Conservation (phyloP, 2,888 invertebrate species). For the Drosophila acutilabella region DNA sequence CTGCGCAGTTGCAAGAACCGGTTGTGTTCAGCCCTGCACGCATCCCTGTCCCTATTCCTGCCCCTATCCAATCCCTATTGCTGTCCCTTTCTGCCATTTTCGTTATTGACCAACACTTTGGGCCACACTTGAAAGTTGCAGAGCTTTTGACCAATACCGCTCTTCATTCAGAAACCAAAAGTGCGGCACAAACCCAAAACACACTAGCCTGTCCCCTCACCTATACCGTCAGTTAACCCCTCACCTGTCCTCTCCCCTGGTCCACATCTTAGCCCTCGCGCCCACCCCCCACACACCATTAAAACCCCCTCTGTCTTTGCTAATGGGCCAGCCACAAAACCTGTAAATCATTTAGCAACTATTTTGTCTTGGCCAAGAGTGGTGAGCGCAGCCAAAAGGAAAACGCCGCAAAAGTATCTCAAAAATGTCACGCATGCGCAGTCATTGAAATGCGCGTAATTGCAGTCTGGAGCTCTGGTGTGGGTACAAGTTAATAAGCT, state of each 20-base stretch:
- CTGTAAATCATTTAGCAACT: slow-evolving; percentile 74
- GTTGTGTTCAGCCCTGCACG: slow-evolving; percentile 24
- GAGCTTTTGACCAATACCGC: slow-evolving; percentile 4
- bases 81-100: slow-evolving; percentile 34
- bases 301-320: not conserved
- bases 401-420: slow-evolving; percentile 65
- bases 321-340: slow-evolving; percentile 44
- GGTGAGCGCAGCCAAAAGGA: slow-evolving; percentile 52
- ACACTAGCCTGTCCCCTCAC: not conserved
- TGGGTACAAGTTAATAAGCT: slow-evolving; percentile 34
- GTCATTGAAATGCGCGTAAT: slow-evolving; percentile 32
- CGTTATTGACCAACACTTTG: slow-evolving; percentile 55
- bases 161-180: slow-evolving; percentile 55
- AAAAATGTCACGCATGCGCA: slow-evolving; percentile 81
- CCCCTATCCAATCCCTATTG: slow-evolving; percentile 14
- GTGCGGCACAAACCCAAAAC: slow-evolving; percentile 14
- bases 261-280: not conserved
- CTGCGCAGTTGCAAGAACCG: slow-evolving; percentile 67
- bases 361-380: slow-evolving; percentile 37
- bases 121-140: slow-evolving; percentile 34
- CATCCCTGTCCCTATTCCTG: slow-evolving; percentile 7
- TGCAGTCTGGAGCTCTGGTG: slow-evolving; percentile 5
- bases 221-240: too few species aligned
- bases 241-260: not conserved
- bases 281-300: not conserved